Evolutionary conservation across 2,888 invertebrate genomes (phyloP).

Genomic region (Nemotelus pantherinus): DNA sequence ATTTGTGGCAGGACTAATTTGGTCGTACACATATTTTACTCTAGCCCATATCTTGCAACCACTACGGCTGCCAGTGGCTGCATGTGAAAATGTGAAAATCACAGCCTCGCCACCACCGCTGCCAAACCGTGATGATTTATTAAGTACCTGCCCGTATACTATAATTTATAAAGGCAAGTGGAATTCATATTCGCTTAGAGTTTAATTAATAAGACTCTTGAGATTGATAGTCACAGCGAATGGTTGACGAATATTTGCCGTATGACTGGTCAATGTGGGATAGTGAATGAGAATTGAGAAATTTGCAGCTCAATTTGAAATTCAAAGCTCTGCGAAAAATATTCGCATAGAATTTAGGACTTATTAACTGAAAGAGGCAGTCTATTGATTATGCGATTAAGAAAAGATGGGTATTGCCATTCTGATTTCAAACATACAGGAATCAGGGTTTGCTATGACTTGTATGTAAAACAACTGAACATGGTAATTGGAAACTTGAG

Average conservation of each 20-base stretch:
- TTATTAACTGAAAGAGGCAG: too few relatives aligned
- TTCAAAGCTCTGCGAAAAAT: too few relatives aligned
- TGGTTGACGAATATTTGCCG: conserved; percentile 10
- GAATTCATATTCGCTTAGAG: conserved; percentile 1
- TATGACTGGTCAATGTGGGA: not conserved
- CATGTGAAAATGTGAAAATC: conserved; percentile 19
- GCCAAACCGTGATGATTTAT: conserved; percentile 9
- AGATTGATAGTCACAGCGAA: conserved; percentile 7
- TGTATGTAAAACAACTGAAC: too few relatives aligned
- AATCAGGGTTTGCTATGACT: too few relatives aligned
- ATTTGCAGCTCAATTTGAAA: too few relatives aligned
- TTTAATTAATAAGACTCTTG: conserved; percentile 28
- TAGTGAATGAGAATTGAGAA: not conserved
- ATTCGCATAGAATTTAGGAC: too few relatives aligned
- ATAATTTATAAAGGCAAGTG: conserved; percentile 18
- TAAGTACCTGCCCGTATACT: conserved; percentile 7
- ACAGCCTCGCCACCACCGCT: not conserved
- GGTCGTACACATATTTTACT: conserved; percentile 7
- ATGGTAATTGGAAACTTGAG: too few relatives aligned
- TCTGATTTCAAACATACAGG: too few relatives aligned
- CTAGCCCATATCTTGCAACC: not conserved
- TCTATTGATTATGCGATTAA: too few relatives aligned
- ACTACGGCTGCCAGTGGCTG: not conserved
- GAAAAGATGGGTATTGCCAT: too few relatives aligned
- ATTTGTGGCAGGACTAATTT: conserved; percentile 24